Percentiles rank a stretch among this genome's conserved stretches.
These are phyloP conservation scores for Geodia barretti DNA, from an alignment of 37 sponge, comb jelly and placozoan genomes.

Conservation along the genomic window DNA sequence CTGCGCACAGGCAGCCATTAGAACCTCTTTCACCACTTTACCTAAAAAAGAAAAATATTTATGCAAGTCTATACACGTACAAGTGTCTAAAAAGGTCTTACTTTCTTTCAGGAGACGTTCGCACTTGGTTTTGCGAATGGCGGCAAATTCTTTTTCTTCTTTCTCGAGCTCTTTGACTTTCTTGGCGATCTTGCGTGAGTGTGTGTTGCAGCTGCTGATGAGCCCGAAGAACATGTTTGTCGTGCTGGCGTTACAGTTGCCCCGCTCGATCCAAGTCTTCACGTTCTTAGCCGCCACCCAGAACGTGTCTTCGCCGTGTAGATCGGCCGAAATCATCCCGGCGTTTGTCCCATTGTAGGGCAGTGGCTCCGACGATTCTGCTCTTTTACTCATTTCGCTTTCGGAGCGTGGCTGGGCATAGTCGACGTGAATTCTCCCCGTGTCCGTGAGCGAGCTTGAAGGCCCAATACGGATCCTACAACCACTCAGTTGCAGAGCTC, in stretches of 20 bases:
- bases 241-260: conserved; percentile 27
- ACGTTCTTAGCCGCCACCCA: conserved; percentile 48
- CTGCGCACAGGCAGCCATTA: conserved; percentile 23
- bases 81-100: not conserved
- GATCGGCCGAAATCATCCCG: conserved; percentile 28
- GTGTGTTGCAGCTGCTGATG: conserved; percentile 40
- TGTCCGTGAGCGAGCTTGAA: conserved; percentile 4
- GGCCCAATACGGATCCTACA: conserved; percentile 50
- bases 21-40: conserved; percentile 42
- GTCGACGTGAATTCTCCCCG: conserved; percentile 58
- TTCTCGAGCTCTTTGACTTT: conserved; percentile 36
- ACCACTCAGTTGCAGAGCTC: conserved; percentile 49
- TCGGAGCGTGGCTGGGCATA: conserved; percentile 52
- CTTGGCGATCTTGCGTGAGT: conserved; percentile 50
- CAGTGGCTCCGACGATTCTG: conserved; percentile 17
- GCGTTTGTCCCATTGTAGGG: conserved; percentile 28
- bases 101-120: conserved; percentile 26
- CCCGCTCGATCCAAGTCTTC: conserved; percentile 63
- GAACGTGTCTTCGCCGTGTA: conserved; percentile 56
- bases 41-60: conserved; percentile 18
- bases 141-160: conserved; percentile 12
- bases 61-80: not conserved
- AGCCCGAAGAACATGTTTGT: conserved; percentile 64
- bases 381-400: conserved; percentile 1
- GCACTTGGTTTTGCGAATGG: conserved; percentile 6